Evolutionary conservation across 2,888 invertebrate species (phyloP), one percentile per base, ranked within the genome.

Genomic region (Leptopilina drosophilae): DNA sequence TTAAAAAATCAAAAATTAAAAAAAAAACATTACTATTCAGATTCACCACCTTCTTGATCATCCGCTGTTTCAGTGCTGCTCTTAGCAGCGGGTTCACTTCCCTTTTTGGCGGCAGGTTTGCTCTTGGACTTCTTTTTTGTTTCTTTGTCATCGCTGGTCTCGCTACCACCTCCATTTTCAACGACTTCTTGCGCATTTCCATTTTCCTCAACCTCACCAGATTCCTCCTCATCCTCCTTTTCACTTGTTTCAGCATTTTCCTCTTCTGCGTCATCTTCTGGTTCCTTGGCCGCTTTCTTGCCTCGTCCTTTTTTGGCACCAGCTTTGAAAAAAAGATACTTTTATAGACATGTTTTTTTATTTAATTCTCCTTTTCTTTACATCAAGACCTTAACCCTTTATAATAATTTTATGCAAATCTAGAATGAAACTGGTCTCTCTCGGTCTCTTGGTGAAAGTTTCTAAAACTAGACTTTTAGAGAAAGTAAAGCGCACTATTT

Each of bases 131-230:
- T 73, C 14, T 73, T 73, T 56, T 73, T 73, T 12, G 73, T 56
- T 5, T 73, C 64, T 14, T 64, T 64, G 33, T 64, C 73, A n/a
- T 73, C 73, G 14, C 73, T 53, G 7, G 33, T 56, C n/a, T 73
- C 73, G 40, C 53, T 56, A 8, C 56, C 73, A 8, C 56, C 73
- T 7, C 73, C 73, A 33, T 73, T 73, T n/a, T 56, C 73, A 5
- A 73, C 73, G n/a, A 73, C 56, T 14, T 73, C 73, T 56, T 53
- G 73, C 33, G 73, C 73, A 56, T 73, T 73, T 73, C 73, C 73
- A n/a, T 73, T 73, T 11, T 73, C 56, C 33, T 73, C 73, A 33
- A 33, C 33, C 8, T 73, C 73, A 56, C 53, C 53, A 26, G 73
- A 73, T 6, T 73, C 73, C 26, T 26, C 33, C 14, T 56, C 73